Evolutionary conservation across 2,888 invertebrate genomes (phyloP).

Genomic region (Drosophila paramelanica): DNA sequence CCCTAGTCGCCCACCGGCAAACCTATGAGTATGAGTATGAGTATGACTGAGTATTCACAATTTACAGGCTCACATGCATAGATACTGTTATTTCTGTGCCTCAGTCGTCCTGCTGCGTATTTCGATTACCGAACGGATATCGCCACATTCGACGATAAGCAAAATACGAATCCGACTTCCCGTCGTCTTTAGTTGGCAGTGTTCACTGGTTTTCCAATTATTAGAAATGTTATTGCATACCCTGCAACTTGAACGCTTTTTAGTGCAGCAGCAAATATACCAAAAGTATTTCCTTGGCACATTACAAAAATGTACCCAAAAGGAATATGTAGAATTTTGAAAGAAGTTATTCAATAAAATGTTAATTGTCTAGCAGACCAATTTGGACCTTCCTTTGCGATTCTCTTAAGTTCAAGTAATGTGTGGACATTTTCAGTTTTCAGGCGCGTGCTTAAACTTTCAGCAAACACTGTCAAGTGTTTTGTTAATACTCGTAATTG

Average conservation of each 20-base stretch:
- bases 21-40: background rate
- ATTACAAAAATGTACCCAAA: too few relatives aligned
- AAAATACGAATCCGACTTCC: constrained; percentile 18
- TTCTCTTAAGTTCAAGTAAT: background rate
- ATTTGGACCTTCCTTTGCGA: too few relatives aligned
- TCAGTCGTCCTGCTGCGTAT: constrained; percentile 37
- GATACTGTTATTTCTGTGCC: background rate
- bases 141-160: constrained; percentile 45
- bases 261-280: too few relatives aligned
- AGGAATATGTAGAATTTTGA: too few relatives aligned
- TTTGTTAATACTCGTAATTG: constrained; percentile 30
- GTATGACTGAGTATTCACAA: constrained; percentile 3
- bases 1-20: background rate
- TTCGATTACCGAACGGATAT: constrained; percentile 73
- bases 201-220: constrained; percentile 32
- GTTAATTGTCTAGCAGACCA: too few relatives aligned
- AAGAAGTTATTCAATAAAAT: too few relatives aligned
- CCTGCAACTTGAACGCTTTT: background rate
- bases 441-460: constrained; percentile 16
- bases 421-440: background rate
- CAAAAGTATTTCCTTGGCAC: too few relatives aligned
- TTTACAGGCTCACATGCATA: background rate
- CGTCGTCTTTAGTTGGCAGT: constrained; percentile 3
- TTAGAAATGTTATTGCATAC: constrained; percentile 8
- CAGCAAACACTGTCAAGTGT: constrained; percentile 34